These are phyloP conservation scores for Oryzias curvinotus DNA, from an alignment of 2,113 vertebrate species.

Conservation along the genomic window DNA sequence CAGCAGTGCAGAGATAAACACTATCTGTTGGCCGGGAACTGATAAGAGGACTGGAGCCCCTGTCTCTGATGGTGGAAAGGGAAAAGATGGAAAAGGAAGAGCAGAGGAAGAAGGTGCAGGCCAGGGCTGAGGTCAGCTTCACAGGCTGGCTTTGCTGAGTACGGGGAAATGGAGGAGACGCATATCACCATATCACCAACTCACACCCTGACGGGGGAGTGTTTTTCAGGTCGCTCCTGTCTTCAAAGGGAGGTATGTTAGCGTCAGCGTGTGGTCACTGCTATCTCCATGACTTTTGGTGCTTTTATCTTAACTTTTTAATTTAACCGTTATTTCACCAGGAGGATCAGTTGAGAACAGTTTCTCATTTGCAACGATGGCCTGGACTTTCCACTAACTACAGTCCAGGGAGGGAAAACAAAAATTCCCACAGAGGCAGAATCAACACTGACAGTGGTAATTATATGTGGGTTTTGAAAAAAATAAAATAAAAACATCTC, in stretches of 20 bases:
- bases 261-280: conserved; percentile 3
- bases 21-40: conserved; percentile 56
- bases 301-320: too few relatives aligned
- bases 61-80: conserved; percentile 23
- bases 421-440: conserved; percentile 2
- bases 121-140: conserved; percentile 40
- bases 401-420: conserved; percentile 3
- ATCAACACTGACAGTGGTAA: conserved; percentile 9
- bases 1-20: conserved; percentile 51
- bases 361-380: too few relatives aligned
- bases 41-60: conserved; percentile 50
- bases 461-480: not conserved
- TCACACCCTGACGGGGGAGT: conserved; percentile 28
- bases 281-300: conserved; percentile 23
- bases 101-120: conserved; percentile 33
- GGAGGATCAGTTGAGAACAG: too few relatives aligned
- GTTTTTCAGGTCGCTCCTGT: conserved; percentile 36
- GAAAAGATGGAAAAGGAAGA: conserved; percentile 44
- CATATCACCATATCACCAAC: conserved; percentile 20
- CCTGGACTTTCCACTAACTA: too few relatives aligned
- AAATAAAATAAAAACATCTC: not conserved
- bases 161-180: conserved; percentile 46
- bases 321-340: too few relatives aligned
- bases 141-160: conserved; percentile 43
- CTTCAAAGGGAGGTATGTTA: conserved; percentile 20